These are phyloP conservation scores for Manis crassicaudata DNA, from an alignment of 2,797 vertebrate genomes.

Conservation along the genomic window DNA sequence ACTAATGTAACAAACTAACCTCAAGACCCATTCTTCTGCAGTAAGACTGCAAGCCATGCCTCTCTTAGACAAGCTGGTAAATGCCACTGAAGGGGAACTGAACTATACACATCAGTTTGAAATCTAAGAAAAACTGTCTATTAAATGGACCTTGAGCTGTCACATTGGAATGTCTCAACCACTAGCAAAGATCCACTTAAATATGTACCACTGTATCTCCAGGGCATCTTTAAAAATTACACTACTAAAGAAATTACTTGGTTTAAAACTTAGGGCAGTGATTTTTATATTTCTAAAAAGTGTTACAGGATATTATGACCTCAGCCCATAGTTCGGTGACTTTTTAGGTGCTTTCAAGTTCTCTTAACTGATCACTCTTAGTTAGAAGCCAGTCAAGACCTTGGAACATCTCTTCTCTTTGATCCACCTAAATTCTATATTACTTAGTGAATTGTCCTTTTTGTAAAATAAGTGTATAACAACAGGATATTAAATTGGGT, in stretches of 20 bases:
- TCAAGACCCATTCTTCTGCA: background rate
- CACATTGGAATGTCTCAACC: background rate
- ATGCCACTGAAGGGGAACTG: background rate
- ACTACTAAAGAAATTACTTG: background rate
- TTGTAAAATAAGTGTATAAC: background rate
- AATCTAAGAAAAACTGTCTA: background rate
- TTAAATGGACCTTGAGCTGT: background rate
- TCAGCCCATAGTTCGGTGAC: background rate
- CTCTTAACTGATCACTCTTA: background rate
- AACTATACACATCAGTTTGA: background rate
- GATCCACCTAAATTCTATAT: background rate
- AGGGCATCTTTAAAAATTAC: background rate
- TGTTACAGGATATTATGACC: background rate
- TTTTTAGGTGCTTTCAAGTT: slow-evolving; percentile 19
- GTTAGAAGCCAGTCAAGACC: background rate
- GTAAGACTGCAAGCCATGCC: background rate
- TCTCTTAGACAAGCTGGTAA: background rate
- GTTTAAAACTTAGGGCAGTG: background rate
- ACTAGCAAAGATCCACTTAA: background rate
- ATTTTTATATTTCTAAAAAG: slow-evolving; percentile 11
- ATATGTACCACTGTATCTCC: background rate
- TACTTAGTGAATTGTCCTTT: background rate
- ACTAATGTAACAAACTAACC: background rate
- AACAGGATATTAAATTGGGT: background rate
- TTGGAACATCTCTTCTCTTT: background rate